A percentile compares a stretch with the other conserved stretches of the same genome.
Conservation (phyloP, 2,113 vertebrate species). For the Sitta europaea region DNA sequence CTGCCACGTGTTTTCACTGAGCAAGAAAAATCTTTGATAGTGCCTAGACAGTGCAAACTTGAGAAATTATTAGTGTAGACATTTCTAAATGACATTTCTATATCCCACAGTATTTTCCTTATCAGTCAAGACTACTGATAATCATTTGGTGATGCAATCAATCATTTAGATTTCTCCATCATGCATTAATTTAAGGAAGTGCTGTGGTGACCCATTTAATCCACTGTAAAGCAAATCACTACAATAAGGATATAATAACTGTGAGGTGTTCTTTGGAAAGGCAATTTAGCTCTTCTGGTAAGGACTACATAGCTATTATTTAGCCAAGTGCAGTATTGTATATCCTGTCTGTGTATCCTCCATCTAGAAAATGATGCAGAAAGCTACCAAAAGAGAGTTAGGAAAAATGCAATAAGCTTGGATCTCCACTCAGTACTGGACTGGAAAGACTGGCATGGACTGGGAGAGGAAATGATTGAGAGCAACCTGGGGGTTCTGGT, state of each 20-base stretch:
- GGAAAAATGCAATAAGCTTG: not conserved
- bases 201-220: not conserved
- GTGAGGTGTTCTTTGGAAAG: not conserved
- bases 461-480: not conserved
- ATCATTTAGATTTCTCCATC: not conserved
- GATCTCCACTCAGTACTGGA: not conserved
- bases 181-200: not conserved
- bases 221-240: not conserved
- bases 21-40: not conserved
- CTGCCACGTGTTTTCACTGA: not conserved
- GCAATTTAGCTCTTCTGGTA: not conserved
- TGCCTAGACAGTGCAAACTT: not conserved
- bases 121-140: not conserved
- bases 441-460: not conserved
- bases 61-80: not conserved
- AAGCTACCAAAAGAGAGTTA: not conserved
- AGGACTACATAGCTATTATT: not conserved
- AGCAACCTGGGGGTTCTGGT: not conserved
- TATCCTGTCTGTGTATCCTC: no score
- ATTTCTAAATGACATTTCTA: not conserved
- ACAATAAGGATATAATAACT: not conserved
- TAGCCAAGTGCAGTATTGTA: not conserved
- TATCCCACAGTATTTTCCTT: not conserved
- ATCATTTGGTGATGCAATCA: not conserved
- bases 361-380: not conserved